These are phyloP conservation scores for Anoplophora glabripennis DNA, from an alignment of 1,140 invertebrate species.

Conservation along the genomic window DNA sequence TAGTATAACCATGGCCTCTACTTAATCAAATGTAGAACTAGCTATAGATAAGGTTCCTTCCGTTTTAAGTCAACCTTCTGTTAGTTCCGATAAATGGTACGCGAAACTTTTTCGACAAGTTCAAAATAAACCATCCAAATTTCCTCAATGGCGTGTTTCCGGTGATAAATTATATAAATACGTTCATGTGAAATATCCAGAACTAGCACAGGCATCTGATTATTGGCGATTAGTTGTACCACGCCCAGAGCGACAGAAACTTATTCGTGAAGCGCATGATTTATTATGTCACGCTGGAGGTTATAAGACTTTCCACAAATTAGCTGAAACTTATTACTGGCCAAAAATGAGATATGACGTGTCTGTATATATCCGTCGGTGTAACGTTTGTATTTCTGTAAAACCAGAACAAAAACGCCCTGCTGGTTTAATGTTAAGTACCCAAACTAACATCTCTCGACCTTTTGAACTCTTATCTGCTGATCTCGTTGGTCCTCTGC, in stretches of 20 bases:
- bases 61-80: background rate
- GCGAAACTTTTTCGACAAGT: background rate
- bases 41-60: background rate
- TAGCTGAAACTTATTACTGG: constrained; percentile 15
- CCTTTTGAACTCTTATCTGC: too few relatives aligned
- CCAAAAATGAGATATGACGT: constrained; percentile 20
- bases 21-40: too few relatives aligned
- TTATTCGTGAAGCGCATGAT: constrained; percentile 3
- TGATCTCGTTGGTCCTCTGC: too few relatives aligned
- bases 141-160: constrained; percentile 2
- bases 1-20: too few relatives aligned
- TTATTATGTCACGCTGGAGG: constrained; percentile 3
- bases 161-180: constrained; percentile 10
- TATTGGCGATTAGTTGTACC: constrained; percentile 10
- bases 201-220: too few relatives aligned
- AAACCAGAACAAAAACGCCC: constrained; percentile 9
- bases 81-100: constrained; percentile 1
- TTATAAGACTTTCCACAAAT: constrained; percentile 6
- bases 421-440: background rate
- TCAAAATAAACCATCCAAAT: background rate
- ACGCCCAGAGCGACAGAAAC: background rate
- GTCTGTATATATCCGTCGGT: constrained; percentile 1
- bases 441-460: too few relatives aligned
- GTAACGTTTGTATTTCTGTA: constrained; percentile 1
- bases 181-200: background rate